Conservation (phyloP, 2,888 invertebrate species). For the Hirtodrosophila alboralis region DNA sequence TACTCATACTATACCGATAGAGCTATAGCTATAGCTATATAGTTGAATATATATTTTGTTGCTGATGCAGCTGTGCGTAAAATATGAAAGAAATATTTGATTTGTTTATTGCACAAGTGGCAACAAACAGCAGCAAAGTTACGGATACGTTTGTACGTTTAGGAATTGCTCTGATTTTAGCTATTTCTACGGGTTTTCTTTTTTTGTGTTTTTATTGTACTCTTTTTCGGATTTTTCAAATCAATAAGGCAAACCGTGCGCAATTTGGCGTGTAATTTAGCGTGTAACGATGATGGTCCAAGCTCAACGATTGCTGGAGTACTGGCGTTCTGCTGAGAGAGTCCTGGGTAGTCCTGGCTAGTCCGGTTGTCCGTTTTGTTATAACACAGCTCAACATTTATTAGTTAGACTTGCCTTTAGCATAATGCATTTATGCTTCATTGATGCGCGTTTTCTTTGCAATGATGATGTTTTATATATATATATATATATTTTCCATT, state of each 20-base stretch:
- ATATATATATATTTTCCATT: no score
- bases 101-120: conserved; percentile 75
- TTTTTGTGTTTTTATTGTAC: background rate
- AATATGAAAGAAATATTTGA: conserved; percentile 75
- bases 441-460: conserved; percentile 66
- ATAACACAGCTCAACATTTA: conserved; percentile 57
- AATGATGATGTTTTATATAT: conserved; percentile 51
- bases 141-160: conserved; percentile 24
- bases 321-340: conserved; percentile 5
- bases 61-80: conserved; percentile 69
- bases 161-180: conserved; percentile 27
- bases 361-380: conserved; percentile 35
- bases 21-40: background rate
- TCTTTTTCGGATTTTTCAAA: conserved; percentile 46
- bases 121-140: conserved; percentile 29
- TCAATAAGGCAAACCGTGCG: conserved; percentile 72
- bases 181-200: conserved; percentile 22
- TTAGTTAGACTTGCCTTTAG: conserved; percentile 70
- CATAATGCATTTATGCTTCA: conserved; percentile 70
- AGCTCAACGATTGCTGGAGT: conserved; percentile 26
- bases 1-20: no score
- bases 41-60: no score
- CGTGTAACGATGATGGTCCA: conserved; percentile 73
- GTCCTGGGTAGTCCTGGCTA: conserved; percentile 7
- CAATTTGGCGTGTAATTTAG: conserved; percentile 77